Conservation (phyloP, 2,797 vertebrate genomes). For the Enteromius radiatus region DNA sequence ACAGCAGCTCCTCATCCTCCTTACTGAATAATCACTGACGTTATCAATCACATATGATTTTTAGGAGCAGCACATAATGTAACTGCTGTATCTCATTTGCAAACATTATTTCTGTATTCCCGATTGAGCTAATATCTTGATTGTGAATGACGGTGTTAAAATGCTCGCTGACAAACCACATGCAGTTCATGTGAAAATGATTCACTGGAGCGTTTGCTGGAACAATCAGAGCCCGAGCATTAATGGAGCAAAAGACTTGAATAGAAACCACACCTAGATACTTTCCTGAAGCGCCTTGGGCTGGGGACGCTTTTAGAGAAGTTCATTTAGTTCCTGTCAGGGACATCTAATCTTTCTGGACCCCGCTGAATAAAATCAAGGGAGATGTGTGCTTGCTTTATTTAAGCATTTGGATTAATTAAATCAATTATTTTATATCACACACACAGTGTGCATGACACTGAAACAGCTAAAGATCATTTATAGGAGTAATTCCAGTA, state of each 20-base stretch:
- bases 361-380: not conserved
- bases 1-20: slow-evolving; percentile 30
- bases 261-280: not conserved
- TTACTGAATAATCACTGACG: not conserved
- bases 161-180: not conserved
- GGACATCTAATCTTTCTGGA: not conserved
- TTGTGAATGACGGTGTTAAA: not conserved
- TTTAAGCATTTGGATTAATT: not conserved
- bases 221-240: not conserved
- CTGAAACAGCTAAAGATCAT: not conserved
- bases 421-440: not conserved
- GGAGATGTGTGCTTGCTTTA: not conserved
- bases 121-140: no score
- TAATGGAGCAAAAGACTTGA: not conserved
- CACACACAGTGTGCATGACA: not conserved
- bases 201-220: not conserved
- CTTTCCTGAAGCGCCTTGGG: not conserved
- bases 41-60: not conserved
- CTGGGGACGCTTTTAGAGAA: not conserved
- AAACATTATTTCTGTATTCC: not conserved
- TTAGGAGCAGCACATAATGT: not conserved
- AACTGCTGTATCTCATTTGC: not conserved
- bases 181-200: not conserved
- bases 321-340: not conserved
- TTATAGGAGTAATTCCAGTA: no score